phyloP scores from a whole-genome alignment of 2,797 vertebrate genomes.

The Acridotheres tristis region DNA sequence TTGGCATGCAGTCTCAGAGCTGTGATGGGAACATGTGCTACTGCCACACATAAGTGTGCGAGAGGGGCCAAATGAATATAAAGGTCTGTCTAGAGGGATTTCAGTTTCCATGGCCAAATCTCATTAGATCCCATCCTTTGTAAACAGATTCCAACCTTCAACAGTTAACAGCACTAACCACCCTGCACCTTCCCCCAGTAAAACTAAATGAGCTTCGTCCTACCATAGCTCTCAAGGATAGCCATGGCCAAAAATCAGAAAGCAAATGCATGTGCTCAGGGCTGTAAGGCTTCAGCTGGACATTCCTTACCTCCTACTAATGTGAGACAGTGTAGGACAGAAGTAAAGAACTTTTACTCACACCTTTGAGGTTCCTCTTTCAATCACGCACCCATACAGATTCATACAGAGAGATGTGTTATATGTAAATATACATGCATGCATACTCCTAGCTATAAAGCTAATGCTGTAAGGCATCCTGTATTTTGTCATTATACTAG shows the following conservation, averaged over 20 bases:
- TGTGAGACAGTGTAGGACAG: background rate
- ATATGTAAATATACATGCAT: background rate
- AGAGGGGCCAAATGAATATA: background rate
- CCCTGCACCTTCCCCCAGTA: background rate
- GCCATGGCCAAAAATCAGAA: background rate
- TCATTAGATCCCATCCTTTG: background rate
- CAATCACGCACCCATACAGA: background rate
- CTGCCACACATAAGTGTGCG: accelerated
- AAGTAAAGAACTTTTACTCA: background rate
- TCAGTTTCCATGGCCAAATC: background rate
- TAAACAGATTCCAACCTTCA: background rate
- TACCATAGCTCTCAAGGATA: background rate
- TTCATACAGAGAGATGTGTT: background rate
- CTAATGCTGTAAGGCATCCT: background rate
- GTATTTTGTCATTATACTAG: background rate
- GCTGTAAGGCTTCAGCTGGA: background rate
- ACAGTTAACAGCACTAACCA: background rate
- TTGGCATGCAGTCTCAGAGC: background rate
- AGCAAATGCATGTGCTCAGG: background rate
- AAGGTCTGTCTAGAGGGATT: background rate
- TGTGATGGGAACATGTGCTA: background rate
- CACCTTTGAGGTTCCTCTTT: background rate
- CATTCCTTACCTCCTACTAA: background rate
- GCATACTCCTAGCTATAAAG: background rate
- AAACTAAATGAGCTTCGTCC: background rate